Base-by-base conservation (phyloP, 2,888 invertebrate genomes). In the Amphipyra tragopoginis region DNA sequence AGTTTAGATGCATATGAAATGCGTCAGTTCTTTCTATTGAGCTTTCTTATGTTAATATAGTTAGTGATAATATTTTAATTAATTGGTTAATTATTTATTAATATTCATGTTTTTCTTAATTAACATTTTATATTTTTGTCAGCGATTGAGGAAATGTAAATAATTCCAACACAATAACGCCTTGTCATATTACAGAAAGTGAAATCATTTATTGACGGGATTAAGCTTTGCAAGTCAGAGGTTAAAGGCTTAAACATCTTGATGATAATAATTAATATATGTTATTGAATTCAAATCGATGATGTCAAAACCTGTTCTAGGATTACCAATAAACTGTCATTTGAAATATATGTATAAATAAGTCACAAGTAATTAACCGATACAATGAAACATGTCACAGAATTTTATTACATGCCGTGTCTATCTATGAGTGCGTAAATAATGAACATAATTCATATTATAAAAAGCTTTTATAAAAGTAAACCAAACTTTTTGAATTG, bases 1-100 rank as follows among this genome's bases (percentile, higher is more conserved):
- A 56, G 40, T 62, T 61, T 56, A 56, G 40, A 44, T 29, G 33
- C 34, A 14, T 50, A 40, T 47, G 47, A 52, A 65, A 57, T 68
- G 48, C 59, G 66, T 72, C 58, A 42, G 48, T 49, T 66, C 50
- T 40, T n/a, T 33, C 11, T 33, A 49, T 11, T 52, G 49, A 71
- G 45, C 67, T 68, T 73, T 73, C 54, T 56, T 49, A 73, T 73
- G 51, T 33, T 42, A 68, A 73, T 73, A 0, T n/a, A 21, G 49
- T 43, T 48, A 34, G 26, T 49, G 26, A 42, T 65, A 45, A 51
- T 65, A 14, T 44, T 50, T 64, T 58, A 66, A 72, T 53, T 49
- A 49, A 68, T 66, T 58, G 15, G 34, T 42, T 53, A 42, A 39
- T 48, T 45, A 40, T 7, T 8, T 44, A 58, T 68, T 50, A 34